phyloP scores from a whole-genome alignment of 1,140 invertebrate genomes.

The Hormaphis cornu region DNA sequence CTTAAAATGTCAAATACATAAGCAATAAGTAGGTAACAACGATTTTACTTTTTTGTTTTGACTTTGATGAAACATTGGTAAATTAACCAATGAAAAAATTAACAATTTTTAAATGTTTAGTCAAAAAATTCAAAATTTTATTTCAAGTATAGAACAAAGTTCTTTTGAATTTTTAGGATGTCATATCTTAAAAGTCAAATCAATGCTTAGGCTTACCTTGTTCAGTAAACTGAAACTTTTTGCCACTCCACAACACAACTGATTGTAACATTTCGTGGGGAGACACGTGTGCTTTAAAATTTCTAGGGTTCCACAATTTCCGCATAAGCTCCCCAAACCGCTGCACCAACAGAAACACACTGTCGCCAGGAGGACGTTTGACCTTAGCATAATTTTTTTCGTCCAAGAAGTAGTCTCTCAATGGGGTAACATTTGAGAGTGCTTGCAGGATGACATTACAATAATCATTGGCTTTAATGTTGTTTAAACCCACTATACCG shows the following conservation, averaged over 20 bases:
- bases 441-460: slow-evolving; percentile 92
- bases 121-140: too few species aligned
- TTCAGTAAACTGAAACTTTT: slow-evolving; percentile 95
- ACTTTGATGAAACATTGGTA: too few species aligned
- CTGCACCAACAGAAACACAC: slow-evolving; percentile 82
- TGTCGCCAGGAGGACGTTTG: slow-evolving; percentile 86
- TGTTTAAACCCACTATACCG: slow-evolving; percentile 94
- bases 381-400: slow-evolving; percentile 86
- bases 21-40: too few species aligned
- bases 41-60: too few species aligned
- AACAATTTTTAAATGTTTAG: too few species aligned
- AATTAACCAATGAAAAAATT: too few species aligned
- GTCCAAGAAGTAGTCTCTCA: slow-evolving; percentile 88
- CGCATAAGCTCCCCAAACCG: slow-evolving; percentile 94
- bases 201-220: slow-evolving; percentile 71
- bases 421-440: slow-evolving; percentile 84
- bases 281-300: slow-evolving; percentile 98
- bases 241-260: slow-evolving; percentile 95
- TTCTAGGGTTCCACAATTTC: slow-evolving; percentile 98
- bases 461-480: slow-evolving; percentile 99
- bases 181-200: too few species aligned
- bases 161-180: too few species aligned
- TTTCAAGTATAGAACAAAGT: too few species aligned
- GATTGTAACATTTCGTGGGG: slow-evolving; percentile 99
- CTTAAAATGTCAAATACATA: too few species aligned